Base-by-base conservation (phyloP, 1,140 invertebrate species). In the Aphaenogaster floridana region DNA sequence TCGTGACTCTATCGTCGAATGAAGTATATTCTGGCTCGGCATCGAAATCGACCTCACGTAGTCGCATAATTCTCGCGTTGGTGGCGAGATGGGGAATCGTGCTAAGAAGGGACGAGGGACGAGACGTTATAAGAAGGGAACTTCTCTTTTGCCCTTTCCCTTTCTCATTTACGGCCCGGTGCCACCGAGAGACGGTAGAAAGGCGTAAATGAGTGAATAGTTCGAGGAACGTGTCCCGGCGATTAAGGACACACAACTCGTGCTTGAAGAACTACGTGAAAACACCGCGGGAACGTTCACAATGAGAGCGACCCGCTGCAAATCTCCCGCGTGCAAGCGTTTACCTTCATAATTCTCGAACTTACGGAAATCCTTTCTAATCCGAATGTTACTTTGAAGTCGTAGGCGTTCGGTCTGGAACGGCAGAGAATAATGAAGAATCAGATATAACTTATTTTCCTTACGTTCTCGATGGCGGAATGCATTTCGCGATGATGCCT, bases 321-420 rank as follows among this genome's bases (percentile, higher is more conserved):
- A 89, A 89, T 90, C 84, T 59, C 39, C 61, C 21, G 76, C 39
- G 39, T 42, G 21, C 57, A 28, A 57, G 72, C 71, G 74, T 45
- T 79, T 42, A 54, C 50, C 59, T 36, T 61, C 85, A 69, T 87
- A 87, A 89, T 84, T 90, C 77, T 87, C 48, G 21, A 89, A 89
- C 71, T 87, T 89, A 59, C 72, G 13, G 28, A 79, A 64, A 72
- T 86, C 59, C 57, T 42, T 79, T 79, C 86, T 90, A 72, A 84
- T 89, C 86, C 88, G 52, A 89, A 79, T 69, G 77, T 69, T 89
- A 89, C 83, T 48, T 59, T 45, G 63, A 78, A 76, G 87, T 74
- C 54, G 76, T 89, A 80, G 76, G 54, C 52, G 42, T 21, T 71
- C 15, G 54, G 34, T 39, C 5, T 64, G 42, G 63, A 78, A 15